phyloP scores from a whole-genome alignment of 2,113 vertebrate species.

The Oreochromis spilurus region DNA sequence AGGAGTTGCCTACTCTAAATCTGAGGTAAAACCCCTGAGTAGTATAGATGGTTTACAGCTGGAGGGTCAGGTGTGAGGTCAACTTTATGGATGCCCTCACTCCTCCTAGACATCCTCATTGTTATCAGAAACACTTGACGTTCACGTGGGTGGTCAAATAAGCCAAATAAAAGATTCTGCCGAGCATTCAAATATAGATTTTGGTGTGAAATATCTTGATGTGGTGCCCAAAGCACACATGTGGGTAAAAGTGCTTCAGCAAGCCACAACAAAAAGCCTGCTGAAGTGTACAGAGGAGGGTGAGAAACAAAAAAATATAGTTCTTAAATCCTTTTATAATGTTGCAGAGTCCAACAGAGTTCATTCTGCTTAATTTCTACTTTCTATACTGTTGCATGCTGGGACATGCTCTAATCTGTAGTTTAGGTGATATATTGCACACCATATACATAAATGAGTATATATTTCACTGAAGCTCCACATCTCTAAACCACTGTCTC shows the following conservation, averaged over 20 bases:
- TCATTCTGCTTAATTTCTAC: not conserved
- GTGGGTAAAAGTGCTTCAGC: not conserved
- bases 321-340: not conserved
- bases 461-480: not conserved
- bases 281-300: not conserved
- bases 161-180: not conserved
- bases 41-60: not conserved
- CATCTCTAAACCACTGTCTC: not conserved
- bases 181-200: not conserved
- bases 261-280: not conserved
- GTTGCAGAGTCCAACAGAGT: not conserved
- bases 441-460: not conserved
- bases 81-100: not conserved
- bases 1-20: not conserved
- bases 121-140: not conserved
- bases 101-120: not conserved
- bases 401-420: no score
- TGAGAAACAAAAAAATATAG: not conserved
- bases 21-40: not conserved
- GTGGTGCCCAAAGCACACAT: not conserved
- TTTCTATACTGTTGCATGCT: not conserved
- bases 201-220: not conserved
- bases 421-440: not conserved
- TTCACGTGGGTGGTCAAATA: not conserved
- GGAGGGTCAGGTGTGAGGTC: not conserved